These are phyloP conservation scores for Protonibea diacanthus DNA, from an alignment of 2,797 vertebrate genomes.

Conservation along the genomic window DNA sequence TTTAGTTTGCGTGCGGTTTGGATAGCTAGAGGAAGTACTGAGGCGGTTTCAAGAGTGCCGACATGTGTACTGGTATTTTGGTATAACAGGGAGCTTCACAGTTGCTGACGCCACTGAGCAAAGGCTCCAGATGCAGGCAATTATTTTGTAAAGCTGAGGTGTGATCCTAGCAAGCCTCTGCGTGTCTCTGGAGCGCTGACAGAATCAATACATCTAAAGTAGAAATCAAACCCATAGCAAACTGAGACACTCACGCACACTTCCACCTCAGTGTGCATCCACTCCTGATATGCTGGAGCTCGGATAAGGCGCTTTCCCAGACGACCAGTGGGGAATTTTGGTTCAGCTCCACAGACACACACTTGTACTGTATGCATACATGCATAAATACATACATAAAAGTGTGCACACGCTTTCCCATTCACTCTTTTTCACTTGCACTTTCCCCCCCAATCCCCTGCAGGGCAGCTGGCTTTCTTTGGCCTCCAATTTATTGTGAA, in stretches of 20 bases:
- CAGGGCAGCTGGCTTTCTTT: constrained; percentile 57
- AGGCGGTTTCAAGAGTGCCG: constrained; percentile 1
- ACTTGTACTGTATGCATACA: constrained; percentile 17
- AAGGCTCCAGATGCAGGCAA: constrained; percentile 61
- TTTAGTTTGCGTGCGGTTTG: neutral
- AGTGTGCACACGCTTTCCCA: neutral
- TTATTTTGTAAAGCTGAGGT: constrained; percentile 75
- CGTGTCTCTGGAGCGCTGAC: constrained; percentile 71
- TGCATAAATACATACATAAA: constrained; percentile 14
- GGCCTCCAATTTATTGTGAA: constrained; percentile 73
- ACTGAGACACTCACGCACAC: constrained; percentile 63
- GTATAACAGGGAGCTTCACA: constrained; percentile 10
- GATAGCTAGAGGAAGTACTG: neutral
- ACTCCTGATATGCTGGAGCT: constrained; percentile 15
- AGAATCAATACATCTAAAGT: constrained; percentile 83
- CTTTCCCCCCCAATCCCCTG: constrained; percentile 35
- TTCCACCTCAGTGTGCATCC: constrained; percentile 60
- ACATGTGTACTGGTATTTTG: constrained; percentile 3
- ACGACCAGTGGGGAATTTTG: constrained; percentile 44
- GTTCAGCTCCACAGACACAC: constrained; percentile 30
- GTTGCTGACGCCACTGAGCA: constrained; percentile 33
- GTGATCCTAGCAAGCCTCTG: constrained; percentile 59
- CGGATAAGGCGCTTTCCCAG: constrained; percentile 41
- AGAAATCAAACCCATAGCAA: constrained; percentile 77
- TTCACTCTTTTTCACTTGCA: constrained; percentile 33